Evolutionary conservation across 2,888 invertebrate genomes (phyloP).

Genomic region (Campaea margaritaria): DNA sequence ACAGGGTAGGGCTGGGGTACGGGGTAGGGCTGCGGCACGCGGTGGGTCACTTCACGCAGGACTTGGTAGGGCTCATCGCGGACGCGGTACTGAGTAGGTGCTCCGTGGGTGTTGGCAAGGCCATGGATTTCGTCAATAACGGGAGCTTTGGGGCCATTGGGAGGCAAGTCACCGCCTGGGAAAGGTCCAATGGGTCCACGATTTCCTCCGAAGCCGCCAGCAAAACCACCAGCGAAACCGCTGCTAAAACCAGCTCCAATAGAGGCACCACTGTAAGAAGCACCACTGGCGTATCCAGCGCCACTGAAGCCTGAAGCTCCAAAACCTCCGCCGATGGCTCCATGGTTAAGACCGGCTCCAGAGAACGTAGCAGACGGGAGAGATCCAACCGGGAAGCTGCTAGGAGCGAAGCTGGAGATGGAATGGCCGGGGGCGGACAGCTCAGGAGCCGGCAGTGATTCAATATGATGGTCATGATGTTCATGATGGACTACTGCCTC

Average conservation of each 20-base stretch:
- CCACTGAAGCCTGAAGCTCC: slow-evolving; percentile 12
- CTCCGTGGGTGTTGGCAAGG: slow-evolving; percentile 73
- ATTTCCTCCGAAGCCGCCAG: slow-evolving; percentile 24
- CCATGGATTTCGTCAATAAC: slow-evolving; percentile 76
- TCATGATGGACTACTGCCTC: slow-evolving; percentile 40
- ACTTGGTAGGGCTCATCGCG: slow-evolving; percentile 77
- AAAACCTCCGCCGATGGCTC: slow-evolving; percentile 19
- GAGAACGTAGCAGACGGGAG: slow-evolving; percentile 73
- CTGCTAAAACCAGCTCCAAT: slow-evolving; percentile 1
- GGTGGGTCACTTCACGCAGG: slow-evolving; percentile 78
- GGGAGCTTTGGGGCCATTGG: slow-evolving; percentile 66
- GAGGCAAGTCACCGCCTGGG: slow-evolving; percentile 57
- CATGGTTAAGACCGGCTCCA: slow-evolving; percentile 51
- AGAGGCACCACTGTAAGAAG: slow-evolving; percentile 14
- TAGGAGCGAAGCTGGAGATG: slow-evolving; percentile 71
- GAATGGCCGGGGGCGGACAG: slow-evolving; percentile 30
- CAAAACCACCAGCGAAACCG: slow-evolving; percentile 25
- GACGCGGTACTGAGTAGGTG: slow-evolving; percentile 71
- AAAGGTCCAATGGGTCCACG: slow-evolving; percentile 33
- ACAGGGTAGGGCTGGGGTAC: slow-evolving; percentile 83
- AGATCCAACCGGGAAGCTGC: slow-evolving; percentile 75
- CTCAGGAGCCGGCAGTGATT: slow-evolving; percentile 34
- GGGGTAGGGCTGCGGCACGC: slow-evolving; percentile 84
- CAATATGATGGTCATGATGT: slow-evolving; percentile 36
- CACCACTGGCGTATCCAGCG: slow-evolving; percentile 7